Conservation (phyloP, 2,797 vertebrate genomes). For the Clarias platycephalus region DNA sequence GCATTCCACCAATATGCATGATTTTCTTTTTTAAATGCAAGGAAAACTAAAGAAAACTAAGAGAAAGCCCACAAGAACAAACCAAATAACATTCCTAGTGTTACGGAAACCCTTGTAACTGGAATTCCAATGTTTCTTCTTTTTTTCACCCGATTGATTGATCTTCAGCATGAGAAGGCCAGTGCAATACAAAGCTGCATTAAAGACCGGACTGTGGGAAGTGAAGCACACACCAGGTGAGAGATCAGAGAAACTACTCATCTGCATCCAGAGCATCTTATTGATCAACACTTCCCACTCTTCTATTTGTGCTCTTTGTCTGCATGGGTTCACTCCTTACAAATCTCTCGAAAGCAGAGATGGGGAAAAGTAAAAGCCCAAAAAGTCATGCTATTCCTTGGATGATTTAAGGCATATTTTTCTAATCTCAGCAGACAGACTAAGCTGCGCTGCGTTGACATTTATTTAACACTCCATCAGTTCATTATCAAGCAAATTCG, state of each 20-base stretch:
- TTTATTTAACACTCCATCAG: neutral
- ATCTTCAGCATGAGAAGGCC: neutral
- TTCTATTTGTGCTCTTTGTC: neutral
- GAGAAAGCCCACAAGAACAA: neutral
- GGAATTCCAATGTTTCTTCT: neutral
- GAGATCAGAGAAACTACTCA: slow-evolving; percentile 5
- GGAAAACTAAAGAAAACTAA: neutral
- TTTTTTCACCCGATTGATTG: neutral
- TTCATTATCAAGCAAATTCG: neutral
- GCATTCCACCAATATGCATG: neutral
- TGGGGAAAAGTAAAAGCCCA: neutral
- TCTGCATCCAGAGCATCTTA: neutral
- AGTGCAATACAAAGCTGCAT: neutral
- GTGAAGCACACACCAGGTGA: neutral
- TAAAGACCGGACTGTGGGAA: neutral
- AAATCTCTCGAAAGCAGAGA: neutral
- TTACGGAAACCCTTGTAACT: neutral
- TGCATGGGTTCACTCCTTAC: neutral
- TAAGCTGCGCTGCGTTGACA: neutral
- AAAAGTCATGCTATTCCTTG: neutral
- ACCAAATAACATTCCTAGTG: neutral
- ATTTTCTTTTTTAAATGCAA: neutral
- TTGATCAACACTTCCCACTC: neutral
- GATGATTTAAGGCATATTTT: neutral
- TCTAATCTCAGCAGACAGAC: neutral